phyloP scores from a whole-genome alignment of 2,888 invertebrate species.

The Orthosia incerta region DNA sequence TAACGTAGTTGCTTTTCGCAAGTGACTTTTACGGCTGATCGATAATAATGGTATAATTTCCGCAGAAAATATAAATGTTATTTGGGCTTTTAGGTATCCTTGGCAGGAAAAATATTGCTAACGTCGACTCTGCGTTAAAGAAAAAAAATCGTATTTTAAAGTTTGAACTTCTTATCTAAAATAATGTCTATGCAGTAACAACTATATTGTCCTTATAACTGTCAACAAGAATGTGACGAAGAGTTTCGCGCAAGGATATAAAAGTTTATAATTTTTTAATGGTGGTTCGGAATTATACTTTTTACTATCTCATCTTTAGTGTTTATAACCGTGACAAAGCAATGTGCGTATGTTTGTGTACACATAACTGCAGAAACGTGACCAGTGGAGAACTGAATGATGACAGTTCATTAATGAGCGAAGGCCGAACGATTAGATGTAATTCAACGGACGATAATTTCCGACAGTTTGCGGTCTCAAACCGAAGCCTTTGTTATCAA shows the following conservation, averaged over 20 bases:
- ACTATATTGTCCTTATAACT: not conserved
- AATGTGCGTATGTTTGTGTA: conserved; percentile 24
- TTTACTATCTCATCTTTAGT: conserved; percentile 33
- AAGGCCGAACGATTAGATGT: conserved; percentile 64
- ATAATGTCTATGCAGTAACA: not conserved
- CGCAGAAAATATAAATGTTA: not conserved
- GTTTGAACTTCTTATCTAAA: no score
- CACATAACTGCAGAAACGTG: conserved; percentile 52
- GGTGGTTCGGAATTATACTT: not conserved
- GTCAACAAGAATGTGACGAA: not conserved
- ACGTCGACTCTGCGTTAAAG: not conserved
- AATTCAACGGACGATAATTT: conserved; percentile 58
- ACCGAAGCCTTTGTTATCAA: conserved; percentile 47
- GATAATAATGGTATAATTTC: conserved; percentile 16
- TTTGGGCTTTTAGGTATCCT: not conserved
- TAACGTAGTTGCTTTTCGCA: conserved; percentile 12
- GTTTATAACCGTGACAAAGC: conserved; percentile 31
- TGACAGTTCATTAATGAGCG: conserved; percentile 62
- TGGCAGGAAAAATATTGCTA: no score
- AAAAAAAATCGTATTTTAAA: not conserved
- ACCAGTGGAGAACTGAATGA: conserved; percentile 49
- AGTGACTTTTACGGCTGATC: not conserved
- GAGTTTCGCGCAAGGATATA: not conserved
- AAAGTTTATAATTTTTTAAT: not conserved
- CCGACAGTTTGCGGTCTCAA: conserved; percentile 38